A percentile compares a stretch with the other conserved stretches of the same genome.
phyloP scores from a whole-genome alignment of 2,888 invertebrate species.

The Tanypteryx hageni region DNA sequence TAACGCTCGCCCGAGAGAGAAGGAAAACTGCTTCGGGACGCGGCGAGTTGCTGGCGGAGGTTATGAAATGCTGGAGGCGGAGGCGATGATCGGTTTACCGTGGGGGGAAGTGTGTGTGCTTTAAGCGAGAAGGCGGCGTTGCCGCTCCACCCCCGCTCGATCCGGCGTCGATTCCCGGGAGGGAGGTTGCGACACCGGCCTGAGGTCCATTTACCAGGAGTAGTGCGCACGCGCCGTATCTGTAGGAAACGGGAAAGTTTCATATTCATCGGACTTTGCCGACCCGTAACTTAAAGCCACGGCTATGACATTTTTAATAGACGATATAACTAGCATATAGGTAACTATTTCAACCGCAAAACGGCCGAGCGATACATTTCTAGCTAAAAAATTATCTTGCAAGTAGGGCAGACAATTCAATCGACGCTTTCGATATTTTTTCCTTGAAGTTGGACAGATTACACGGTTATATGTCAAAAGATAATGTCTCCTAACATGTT shows the following conservation, averaged over 20 bases:
- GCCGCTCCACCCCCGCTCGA: not conserved
- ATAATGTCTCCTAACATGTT: too few species aligned
- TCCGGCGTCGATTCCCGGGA: not conserved
- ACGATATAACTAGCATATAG: too few species aligned
- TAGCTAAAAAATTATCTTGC: too few species aligned
- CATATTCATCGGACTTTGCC: not conserved
- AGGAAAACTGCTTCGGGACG: not conserved
- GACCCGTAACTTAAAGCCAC: too few species aligned
- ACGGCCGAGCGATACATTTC: too few species aligned
- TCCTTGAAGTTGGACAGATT: too few species aligned
- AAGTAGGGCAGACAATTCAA: too few species aligned
- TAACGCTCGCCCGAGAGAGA: not conserved
- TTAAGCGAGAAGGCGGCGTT: not conserved
- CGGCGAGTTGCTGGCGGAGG: not conserved
- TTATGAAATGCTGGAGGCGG: not conserved
- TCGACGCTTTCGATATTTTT: too few species aligned
- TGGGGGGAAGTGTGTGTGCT: not conserved
- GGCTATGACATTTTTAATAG: too few species aligned
- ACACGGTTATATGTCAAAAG: too few species aligned
- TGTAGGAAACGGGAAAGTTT: not conserved
- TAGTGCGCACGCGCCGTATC: not conserved
- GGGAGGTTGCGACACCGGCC: slow-evolving; percentile 9
- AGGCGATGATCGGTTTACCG: not conserved
- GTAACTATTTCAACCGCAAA: too few species aligned
- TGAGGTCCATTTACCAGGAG: not conserved